phyloP scores from a whole-genome alignment of 2,888 invertebrate genomes.

The Tachina grossa region DNA sequence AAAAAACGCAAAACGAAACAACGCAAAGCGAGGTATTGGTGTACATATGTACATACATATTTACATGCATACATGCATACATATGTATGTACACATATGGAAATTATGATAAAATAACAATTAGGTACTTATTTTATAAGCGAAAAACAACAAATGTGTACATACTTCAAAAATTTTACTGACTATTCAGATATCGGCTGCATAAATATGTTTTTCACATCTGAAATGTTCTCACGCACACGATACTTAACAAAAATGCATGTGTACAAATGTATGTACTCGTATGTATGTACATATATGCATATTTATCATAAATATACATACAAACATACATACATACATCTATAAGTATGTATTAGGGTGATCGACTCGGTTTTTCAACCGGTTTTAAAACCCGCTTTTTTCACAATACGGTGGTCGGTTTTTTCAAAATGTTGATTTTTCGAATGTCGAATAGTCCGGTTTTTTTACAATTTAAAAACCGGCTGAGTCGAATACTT shows the following conservation, averaged over 20 bases:
- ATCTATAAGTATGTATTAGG: too few relatives aligned
- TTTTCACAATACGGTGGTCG: too few relatives aligned
- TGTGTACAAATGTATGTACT: background rate
- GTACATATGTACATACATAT: too few relatives aligned
- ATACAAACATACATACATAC: background rate
- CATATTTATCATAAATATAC: background rate
- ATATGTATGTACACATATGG: constrained; percentile 12
- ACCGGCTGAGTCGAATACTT: too few relatives aligned
- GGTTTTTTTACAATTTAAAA: too few relatives aligned
- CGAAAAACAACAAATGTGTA: constrained; percentile 11
- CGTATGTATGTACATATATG: background rate
- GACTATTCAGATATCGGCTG: constrained; percentile 54
- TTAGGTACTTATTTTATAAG: constrained; percentile 6
- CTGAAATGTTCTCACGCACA: constrained; percentile 67
- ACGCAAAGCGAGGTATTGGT: too few relatives aligned
- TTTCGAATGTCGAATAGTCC: too few relatives aligned
- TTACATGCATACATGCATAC: background rate
- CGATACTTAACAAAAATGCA: constrained; percentile 35
- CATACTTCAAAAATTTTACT: constrained; percentile 36
- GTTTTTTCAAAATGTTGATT: too few relatives aligned
- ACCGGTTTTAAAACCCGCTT: too few relatives aligned
- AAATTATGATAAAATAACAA: constrained; percentile 44
- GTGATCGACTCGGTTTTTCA: too few relatives aligned
- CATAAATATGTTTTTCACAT: constrained; percentile 37
- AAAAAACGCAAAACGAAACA: too few relatives aligned